These are phyloP conservation scores for Esox masquinongy DNA, from an alignment of 2,797 vertebrate species.

Conservation along the genomic window DNA sequence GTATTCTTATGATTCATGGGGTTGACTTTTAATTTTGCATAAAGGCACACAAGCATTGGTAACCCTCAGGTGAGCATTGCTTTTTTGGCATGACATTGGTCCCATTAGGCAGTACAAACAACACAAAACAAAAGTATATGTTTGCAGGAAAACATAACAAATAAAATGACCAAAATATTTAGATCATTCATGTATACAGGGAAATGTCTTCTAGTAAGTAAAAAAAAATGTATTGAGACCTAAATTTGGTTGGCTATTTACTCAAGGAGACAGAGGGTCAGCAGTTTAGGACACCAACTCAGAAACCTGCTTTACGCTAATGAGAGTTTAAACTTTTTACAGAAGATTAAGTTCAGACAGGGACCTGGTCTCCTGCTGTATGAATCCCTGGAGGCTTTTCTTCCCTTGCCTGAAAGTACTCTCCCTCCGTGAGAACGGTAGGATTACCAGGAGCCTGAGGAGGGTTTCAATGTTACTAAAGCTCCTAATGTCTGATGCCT, in stretches of 20 bases:
- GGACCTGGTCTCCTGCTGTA: conserved; percentile 62
- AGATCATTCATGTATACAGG: conserved; percentile 75
- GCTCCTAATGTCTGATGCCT: conserved; percentile 72
- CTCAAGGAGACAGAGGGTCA: conserved; percentile 58
- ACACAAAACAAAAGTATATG: conserved; percentile 58
- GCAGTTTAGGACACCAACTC: conserved; percentile 62
- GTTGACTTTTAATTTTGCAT: conserved; percentile 72
- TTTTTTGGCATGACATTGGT: conserved; percentile 78
- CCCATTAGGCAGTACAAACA: conserved; percentile 78
- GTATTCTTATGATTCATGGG: conserved; percentile 60
- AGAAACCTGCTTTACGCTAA: conserved; percentile 39
- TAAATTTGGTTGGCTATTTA: conserved; percentile 50
- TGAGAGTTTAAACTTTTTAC: conserved; percentile 52
- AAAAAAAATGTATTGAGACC: conserved; percentile 49
- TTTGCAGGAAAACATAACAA: conserved; percentile 63
- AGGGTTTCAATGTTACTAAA: conserved; percentile 79
- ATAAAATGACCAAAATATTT: conserved; percentile 63
- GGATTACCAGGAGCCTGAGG: conserved; percentile 76
- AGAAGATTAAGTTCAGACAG: conserved; percentile 74
- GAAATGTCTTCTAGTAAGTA: conserved; percentile 40
- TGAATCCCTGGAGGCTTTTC: conserved; percentile 71
- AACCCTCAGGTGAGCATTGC: conserved; percentile 62
- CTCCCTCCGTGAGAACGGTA: conserved; percentile 78
- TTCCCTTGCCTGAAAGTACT: conserved; percentile 76
- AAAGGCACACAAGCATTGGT: conserved; percentile 83